phyloP scores from a whole-genome alignment of 2,113 vertebrate genomes.

The Aramus guarauna region DNA sequence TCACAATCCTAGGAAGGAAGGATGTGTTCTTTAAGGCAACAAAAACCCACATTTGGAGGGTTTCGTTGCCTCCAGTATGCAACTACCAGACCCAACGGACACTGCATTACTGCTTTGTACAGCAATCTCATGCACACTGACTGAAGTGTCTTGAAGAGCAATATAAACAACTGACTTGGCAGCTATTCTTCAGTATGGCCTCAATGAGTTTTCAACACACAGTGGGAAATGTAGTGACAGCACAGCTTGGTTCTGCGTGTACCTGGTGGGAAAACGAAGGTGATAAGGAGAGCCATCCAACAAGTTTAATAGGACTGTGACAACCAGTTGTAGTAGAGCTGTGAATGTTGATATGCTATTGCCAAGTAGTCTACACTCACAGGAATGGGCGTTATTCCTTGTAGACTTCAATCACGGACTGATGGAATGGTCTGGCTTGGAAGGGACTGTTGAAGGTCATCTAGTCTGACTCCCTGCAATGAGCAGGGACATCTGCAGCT shows the following conservation, averaged over 20 bases:
- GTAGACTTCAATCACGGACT: not conserved
- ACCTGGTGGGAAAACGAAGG: not conserved
- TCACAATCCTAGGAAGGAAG: not conserved
- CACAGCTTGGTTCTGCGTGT: not conserved
- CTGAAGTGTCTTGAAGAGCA: not conserved
- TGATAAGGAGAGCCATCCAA: not conserved
- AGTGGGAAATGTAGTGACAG: not conserved
- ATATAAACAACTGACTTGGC: not conserved
- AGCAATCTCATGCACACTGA: not conserved
- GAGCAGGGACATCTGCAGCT: not conserved
- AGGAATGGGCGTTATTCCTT: not conserved
- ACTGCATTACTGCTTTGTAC: not conserved
- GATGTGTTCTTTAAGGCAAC: not conserved
- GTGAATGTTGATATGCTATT: not conserved
- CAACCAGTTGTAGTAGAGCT: not conserved
- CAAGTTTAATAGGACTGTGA: not conserved
- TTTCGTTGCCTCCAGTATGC: not conserved
- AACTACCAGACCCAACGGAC: not conserved
- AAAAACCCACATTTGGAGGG: too few species aligned
- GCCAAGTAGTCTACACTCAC: fast-evolving
- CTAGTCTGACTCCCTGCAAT: not conserved
- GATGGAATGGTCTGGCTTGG: not conserved
- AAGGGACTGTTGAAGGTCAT: not conserved
- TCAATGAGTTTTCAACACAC: not conserved
- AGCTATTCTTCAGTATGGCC: not conserved